Base-by-base conservation (phyloP, 2,888 invertebrate genomes). In the Plebejus melissa region DNA sequence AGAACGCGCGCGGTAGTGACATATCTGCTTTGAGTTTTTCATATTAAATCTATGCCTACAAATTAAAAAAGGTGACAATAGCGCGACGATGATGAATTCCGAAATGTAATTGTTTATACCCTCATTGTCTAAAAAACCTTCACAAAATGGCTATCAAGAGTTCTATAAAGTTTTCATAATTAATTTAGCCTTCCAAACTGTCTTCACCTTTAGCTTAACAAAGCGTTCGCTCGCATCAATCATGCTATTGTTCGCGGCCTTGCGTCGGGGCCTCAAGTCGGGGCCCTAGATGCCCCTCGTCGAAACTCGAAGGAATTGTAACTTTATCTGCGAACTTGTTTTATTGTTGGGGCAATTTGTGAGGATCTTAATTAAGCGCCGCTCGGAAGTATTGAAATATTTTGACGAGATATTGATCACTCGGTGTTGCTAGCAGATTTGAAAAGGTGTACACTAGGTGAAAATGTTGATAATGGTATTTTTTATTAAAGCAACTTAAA, bases 321-420 rank as follows among this genome's bases (percentile, higher is more conserved):
- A 79, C 79, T 80, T 80, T 78, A 81, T 78, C 79, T 75, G 74
- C 77, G 78, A 80, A 79, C 78, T 79, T 79, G 77, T 80, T 80
- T 79, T 77, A 80, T 79, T 79, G 77, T 79, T 78, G 69, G 72
- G 75, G 74, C 71, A 79, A 77, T 78, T 77, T 74, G 77, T 76
- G 72, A 72, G 16, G 76, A 79, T 76, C 76, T 77, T 76, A 79
- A 78, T 78, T 77, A 69, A 74, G 72, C 76, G 76, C 77, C 60
- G 76, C 75, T 75, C 76, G 75, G 57, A 69, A 46, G 50, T 54
- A 50, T 70, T 41, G 22, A 38, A 74, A 74, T 65, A 74, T 65
- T 41, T 65, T 32, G 16, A 65, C 32, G 28, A 60, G 60, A 11
- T 65, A 32, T 65, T 36, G 65, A 65, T 65, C 32, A 58, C 22